phyloP scores from a whole-genome alignment of 1,140 invertebrate genomes.

The Oryzaephilus surinamensis region DNA sequence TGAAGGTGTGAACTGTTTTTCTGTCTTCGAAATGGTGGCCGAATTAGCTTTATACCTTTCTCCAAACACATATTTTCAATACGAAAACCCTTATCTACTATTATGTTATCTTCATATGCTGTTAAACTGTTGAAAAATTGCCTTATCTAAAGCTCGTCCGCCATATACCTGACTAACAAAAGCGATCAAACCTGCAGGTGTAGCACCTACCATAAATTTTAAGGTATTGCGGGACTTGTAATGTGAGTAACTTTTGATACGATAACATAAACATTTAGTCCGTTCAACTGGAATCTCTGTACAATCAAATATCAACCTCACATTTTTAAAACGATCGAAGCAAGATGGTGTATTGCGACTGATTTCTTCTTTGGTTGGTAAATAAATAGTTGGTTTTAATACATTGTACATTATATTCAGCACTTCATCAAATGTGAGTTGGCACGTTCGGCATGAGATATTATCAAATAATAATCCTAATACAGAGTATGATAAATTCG shows the following conservation, averaged over 20 bases:
- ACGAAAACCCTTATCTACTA: constrained; percentile 15
- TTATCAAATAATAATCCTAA: constrained; percentile 2
- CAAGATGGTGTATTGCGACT: constrained; percentile 6
- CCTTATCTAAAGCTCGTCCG: constrained; percentile 22
- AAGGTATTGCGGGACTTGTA: constrained; percentile 16
- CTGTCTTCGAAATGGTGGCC: constrained; percentile 15
- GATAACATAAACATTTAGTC: constrained; percentile 3
- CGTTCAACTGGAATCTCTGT: constrained; percentile 7
- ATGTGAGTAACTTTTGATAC: constrained; percentile 4
- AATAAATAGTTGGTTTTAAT: constrained; percentile 2
- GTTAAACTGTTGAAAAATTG: constrained; percentile 14
- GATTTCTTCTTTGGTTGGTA: constrained; percentile 1
- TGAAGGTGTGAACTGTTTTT: constrained; percentile 10
- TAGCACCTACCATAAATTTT: constrained; percentile 27
- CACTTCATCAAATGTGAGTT: constrained; percentile 1
- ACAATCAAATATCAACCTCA: constrained; percentile 8
- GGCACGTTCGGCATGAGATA: neutral
- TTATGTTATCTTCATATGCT: constrained; percentile 5
- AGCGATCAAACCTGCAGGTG: constrained; percentile 24
- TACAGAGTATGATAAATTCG: constrained; percentile 6
- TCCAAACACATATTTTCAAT: constrained; percentile 12
- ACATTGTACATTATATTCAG: neutral
- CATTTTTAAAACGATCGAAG: constrained; percentile 8
- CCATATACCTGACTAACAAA: constrained; percentile 25
- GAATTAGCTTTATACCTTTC: constrained; percentile 10